Evolutionary conservation across 2,797 vertebrate species (phyloP).

Genomic region (Falco cherrug): DNA sequence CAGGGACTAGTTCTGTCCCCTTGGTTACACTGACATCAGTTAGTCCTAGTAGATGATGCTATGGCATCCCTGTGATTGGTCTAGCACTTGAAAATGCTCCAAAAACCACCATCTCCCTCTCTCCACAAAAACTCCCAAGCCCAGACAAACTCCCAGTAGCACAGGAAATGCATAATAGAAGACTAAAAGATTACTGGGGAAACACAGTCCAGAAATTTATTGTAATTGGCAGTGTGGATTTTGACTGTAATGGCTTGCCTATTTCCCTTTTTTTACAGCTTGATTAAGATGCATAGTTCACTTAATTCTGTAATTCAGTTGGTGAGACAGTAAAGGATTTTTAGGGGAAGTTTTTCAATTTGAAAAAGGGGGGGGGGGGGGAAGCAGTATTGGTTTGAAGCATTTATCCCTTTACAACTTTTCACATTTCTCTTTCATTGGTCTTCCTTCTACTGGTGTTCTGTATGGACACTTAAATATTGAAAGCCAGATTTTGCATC

Average conservation of each 20-base stretch:
- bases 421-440: neutral
- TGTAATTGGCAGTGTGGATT: neutral
- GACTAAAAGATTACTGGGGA: neutral
- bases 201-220: too few species aligned
- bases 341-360: neutral
- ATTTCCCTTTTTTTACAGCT: neutral
- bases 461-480: neutral
- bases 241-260: neutral
- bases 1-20: neutral
- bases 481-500: neutral
- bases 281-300: neutral
- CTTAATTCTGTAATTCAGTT: neutral
- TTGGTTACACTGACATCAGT: neutral
- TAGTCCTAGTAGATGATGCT: neutral
- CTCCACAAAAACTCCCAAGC: neutral
- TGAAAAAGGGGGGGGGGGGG: neutral
- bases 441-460: neutral
- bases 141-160: neutral
- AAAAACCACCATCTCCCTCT: neutral
- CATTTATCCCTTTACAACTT: neutral
- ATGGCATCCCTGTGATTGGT: neutral
- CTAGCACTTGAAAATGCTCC: neutral
- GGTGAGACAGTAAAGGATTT: neutral
- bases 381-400: neutral
- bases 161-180: neutral